Evolutionary conservation across 1,140 invertebrate genomes (phyloP), one percentile per base, ranked within the genome.

Genomic region (Drosophila parvula): DNA sequence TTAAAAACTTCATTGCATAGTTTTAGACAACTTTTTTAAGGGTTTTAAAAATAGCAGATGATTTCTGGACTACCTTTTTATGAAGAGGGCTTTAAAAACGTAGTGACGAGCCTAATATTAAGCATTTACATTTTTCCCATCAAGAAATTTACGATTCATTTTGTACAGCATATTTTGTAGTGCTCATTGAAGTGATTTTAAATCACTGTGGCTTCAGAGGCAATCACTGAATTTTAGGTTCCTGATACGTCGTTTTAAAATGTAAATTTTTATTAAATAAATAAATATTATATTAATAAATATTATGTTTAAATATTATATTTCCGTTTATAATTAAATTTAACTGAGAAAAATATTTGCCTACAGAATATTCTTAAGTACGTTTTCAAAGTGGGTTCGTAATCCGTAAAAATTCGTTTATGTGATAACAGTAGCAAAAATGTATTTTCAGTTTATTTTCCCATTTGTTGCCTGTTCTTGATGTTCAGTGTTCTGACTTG

Each of bases 401-500:
- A 22, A 22, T 22, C 22, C 22, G 1, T 22, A 22, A 1, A 22
- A 1, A 22, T 22, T 22, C 5, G 0, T 30, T 30, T 30, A 5
- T 30, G 30, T 30, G 7, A 41, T 8, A 16, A 41, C 3, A 16
- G 7, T 3, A 3, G 7, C 38, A 7, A 22, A 45, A 30, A 32
- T 5, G 4, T 8, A 12, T 34, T 36, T 36, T 40, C 2, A 40
- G 14, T 40, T 40, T 7, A n/a, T n/a, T 40, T 7, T 14, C 18
- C 4, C 5, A 16, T 18, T 36, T 5, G 2, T 4, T 50, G 5
- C 3, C 8, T 6, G 8, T 38, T 27, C 8, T 27, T 10, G 11
- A 38, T 55, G 38, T 38, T 38, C 51, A 55, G 51, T 55, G 51
- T 55, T 10, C 11, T 6, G 14, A 51, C 48, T 65, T 70, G 74